phyloP scores from a whole-genome alignment of 2,888 invertebrate species.

The Cactoblastis cactorum region DNA sequence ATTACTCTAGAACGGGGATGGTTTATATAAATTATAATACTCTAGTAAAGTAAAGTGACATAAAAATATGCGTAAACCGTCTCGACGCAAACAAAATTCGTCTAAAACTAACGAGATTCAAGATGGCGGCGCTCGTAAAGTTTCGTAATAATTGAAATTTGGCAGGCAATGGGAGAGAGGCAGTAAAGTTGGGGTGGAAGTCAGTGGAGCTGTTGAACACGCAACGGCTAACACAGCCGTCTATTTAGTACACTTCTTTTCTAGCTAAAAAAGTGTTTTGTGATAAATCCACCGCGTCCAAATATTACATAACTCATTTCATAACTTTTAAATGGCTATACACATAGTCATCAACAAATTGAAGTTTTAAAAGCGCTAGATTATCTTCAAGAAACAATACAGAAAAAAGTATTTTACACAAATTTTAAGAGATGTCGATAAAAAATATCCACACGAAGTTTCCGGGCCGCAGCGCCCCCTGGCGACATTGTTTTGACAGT shows the following conservation, averaged over 20 bases:
- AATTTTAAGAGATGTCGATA: not conserved
- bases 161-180: not conserved
- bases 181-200: not conserved
- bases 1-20: no score
- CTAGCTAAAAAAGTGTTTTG: no score
- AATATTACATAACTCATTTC: no score
- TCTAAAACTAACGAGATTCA: not conserved
- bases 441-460: not conserved
- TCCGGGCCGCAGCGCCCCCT: not conserved
- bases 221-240: not conserved
- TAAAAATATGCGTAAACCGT: conserved; percentile 3
- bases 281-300: no score
- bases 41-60: not conserved
- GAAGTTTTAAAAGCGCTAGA: no score
- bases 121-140: conserved; percentile 4
- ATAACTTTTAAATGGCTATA: no score
- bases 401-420: not conserved
- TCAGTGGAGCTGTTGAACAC: not conserved
- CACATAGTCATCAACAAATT: no score
- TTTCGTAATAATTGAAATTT: conserved; percentile 6
- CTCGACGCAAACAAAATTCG: not conserved
- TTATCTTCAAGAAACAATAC: no score
- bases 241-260: no score
- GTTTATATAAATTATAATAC: no score
- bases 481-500: conserved; percentile 6